Evolutionary conservation across 2,113 vertebrate species (phyloP).

Genomic region (Globicephala melas): DNA sequence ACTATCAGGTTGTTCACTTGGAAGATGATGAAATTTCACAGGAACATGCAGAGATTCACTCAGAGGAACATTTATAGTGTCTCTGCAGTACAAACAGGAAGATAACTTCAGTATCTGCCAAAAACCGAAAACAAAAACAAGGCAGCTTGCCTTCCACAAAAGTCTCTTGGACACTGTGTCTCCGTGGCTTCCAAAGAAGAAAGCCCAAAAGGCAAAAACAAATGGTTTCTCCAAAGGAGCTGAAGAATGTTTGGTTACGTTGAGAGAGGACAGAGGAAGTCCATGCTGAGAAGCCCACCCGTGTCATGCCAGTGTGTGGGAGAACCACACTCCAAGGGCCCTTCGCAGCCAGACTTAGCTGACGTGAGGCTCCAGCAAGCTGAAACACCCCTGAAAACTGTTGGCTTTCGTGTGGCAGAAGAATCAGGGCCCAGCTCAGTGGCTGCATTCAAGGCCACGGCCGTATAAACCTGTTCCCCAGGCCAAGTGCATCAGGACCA

Average conservation of each 20-base stretch:
- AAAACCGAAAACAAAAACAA: neutral
- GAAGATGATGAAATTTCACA: conserved; percentile 87
- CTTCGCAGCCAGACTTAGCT: neutral
- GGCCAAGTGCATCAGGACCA: neutral
- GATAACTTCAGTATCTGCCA: neutral
- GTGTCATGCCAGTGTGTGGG: accelerated
- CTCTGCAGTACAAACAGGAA: neutral
- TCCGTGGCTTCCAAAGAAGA: neutral
- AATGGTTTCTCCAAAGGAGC: neutral
- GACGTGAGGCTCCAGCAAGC: neutral
- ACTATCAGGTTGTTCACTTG: conserved; percentile 77
- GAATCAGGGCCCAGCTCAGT: neutral
- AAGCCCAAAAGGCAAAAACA: neutral
- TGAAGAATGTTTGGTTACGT: neutral
- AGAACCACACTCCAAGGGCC: too few relatives aligned
- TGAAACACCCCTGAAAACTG: neutral
- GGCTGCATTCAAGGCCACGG: too few relatives aligned
- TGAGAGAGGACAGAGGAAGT: too few relatives aligned
- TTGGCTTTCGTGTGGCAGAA: neutral
- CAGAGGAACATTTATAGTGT: neutral
- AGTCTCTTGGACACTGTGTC: neutral
- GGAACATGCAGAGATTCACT: conserved; percentile 90
- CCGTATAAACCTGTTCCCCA: neutral
- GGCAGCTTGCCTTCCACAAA: neutral
- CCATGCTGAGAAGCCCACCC: neutral